phyloP scores from a whole-genome alignment of 2,113 vertebrate species.

The Protobothrops flavoviridis region DNA sequence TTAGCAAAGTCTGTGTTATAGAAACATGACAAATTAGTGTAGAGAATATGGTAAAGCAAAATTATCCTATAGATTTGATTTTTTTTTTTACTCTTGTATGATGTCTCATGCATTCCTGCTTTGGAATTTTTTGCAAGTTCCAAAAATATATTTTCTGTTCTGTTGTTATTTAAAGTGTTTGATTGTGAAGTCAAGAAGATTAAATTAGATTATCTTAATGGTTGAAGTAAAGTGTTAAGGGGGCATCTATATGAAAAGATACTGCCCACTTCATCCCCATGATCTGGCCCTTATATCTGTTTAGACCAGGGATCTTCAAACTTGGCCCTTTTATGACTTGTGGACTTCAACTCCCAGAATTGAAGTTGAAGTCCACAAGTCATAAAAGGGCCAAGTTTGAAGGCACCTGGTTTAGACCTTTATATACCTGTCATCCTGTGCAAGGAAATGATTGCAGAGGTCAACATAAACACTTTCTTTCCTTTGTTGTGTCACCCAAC shows the following conservation, averaged over 20 bases:
- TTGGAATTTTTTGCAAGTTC: background rate
- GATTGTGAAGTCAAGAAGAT: background rate
- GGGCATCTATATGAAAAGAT: background rate
- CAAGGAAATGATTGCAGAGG: background rate
- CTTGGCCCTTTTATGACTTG: no score
- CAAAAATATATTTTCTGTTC: background rate
- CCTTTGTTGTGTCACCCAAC: background rate
- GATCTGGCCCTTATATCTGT: background rate
- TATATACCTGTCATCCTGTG: background rate
- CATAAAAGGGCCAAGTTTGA: no score
- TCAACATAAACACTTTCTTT: background rate
- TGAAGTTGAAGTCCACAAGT: no score
- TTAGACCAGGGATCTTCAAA: no score
- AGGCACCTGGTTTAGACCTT: background rate
- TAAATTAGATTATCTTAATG: background rate
- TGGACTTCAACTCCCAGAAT: no score
- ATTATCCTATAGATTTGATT: background rate
- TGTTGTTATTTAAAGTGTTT: background rate
- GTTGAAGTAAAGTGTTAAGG: background rate
- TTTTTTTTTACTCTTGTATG: background rate
- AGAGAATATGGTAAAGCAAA: background rate
- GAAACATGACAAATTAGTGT: background rate
- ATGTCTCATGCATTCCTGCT: no score
- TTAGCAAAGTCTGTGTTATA: background rate
- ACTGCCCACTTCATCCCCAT: background rate